Percentiles rank a stretch among this genome's conserved stretches.
These are phyloP conservation scores for Neogale vison DNA, from an alignment of 2,113 vertebrate genomes.

Conservation along the genomic window DNA sequence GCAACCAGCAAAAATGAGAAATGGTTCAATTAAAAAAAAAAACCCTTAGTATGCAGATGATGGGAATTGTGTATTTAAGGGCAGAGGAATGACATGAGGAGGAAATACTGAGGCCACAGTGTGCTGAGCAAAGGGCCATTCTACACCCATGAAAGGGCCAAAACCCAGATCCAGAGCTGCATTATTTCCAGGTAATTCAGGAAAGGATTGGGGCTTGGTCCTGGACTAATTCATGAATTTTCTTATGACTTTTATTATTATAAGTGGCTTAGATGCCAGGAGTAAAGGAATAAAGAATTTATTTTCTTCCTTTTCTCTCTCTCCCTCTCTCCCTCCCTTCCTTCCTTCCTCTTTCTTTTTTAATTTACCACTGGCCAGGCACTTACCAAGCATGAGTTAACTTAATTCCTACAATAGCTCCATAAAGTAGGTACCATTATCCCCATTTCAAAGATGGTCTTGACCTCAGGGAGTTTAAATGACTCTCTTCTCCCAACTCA, in stretches of 20 bases:
- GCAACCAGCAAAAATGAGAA: neutral
- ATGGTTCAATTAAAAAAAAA: neutral
- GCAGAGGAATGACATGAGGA: neutral
- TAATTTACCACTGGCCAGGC: neutral
- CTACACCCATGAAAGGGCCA: rapidly evolving
- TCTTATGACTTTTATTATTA: neutral
- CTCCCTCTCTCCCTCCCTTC: neutral
- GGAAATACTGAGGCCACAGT: neutral
- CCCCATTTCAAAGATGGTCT: neutral
- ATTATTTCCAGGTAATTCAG: neutral
- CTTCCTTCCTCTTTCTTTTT: neutral
- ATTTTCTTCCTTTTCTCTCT: neutral
- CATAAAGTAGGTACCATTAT: neutral
- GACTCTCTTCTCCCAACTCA: neutral
- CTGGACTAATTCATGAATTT: neutral
- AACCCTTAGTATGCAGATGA: neutral
- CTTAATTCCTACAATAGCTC: neutral
- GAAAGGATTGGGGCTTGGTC: neutral
- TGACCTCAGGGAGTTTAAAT: neutral
- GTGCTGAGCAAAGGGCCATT: neutral
- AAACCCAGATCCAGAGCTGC: neutral
- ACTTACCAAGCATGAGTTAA: neutral
- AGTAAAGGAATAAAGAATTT: neutral
- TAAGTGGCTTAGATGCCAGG: neutral
- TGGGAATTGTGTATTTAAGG: neutral